Conservation (phyloP, 2,888 invertebrate species). For the Dioctria rufipes region DNA sequence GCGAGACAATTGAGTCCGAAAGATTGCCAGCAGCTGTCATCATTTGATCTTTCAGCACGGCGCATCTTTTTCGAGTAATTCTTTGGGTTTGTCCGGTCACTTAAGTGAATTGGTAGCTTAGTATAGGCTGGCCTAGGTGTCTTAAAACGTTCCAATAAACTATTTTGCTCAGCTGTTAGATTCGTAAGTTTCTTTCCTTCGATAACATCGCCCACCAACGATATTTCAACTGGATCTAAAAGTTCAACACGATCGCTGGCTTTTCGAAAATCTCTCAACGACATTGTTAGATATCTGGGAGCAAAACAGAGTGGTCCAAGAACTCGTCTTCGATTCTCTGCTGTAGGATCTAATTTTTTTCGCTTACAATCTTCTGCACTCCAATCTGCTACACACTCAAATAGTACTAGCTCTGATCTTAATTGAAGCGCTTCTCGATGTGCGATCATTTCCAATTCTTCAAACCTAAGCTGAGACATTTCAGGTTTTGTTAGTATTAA, state of each 20-base stretch:
- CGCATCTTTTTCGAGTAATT: slow-evolving; percentile 71
- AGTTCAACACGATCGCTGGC: slow-evolving; percentile 69
- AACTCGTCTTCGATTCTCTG: slow-evolving; percentile 69
- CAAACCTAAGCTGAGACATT: slow-evolving; percentile 68
- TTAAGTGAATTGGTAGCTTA: slow-evolving; percentile 70
- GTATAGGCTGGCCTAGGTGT: slow-evolving; percentile 69
- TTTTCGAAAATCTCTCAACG: slow-evolving; percentile 65
- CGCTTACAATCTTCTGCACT: slow-evolving; percentile 69
- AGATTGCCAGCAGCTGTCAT: slow-evolving; percentile 69
- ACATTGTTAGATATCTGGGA: slow-evolving; percentile 69
- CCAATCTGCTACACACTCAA: slow-evolving; percentile 70
- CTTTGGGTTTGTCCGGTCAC: slow-evolving; percentile 70
- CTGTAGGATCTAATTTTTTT: slow-evolving; percentile 67
- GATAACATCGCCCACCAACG: slow-evolving; percentile 67
- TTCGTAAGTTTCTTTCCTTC: slow-evolving; percentile 69
- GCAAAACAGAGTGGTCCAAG: slow-evolving; percentile 69
- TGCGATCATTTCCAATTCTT: slow-evolving; percentile 70
- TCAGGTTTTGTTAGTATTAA: slow-evolving; percentile 66
- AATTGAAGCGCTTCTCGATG: slow-evolving; percentile 70
- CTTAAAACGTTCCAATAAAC: slow-evolving; percentile 69
- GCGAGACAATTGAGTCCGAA: slow-evolving; percentile 69
- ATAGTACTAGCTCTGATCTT: slow-evolving; percentile 68
- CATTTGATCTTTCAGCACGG: slow-evolving; percentile 63
- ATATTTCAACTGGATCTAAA: slow-evolving; percentile 67
- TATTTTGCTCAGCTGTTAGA: slow-evolving; percentile 68